Base-by-base conservation (phyloP, 2,888 invertebrate species). In the Drosophila anomalata region DNA sequence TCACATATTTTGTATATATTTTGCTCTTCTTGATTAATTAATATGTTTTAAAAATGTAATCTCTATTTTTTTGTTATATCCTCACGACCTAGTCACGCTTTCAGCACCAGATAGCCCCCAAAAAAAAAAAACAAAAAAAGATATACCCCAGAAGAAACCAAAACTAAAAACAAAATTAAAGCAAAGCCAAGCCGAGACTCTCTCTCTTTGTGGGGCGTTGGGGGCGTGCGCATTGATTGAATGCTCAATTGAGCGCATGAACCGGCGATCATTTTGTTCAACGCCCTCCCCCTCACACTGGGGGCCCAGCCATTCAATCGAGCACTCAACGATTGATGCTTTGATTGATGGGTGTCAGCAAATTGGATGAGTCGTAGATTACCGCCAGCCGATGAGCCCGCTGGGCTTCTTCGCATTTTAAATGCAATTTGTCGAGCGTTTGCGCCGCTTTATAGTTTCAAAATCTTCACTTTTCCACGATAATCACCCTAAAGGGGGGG, bases 221-320 rank as follows among this genome's bases (percentile, higher is more conserved):
- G 66, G 84, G 84, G 80, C 78, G 81, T 77, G 60, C 58, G 81
- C 69, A 80, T 80, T 78, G 78, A 80, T 76, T 84, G 81, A 81
- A 84, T 61, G 84, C 76, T 79, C 87, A 81, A 87, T 87, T 76
- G 81, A 87, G 73, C 78, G 76, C 85, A 87, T 83, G 87, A 81
- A 75, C 72, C 63, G 67, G 72, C 73, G 81, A 81, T 81, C 87
- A 80, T 77, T 77, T 78, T 73, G 63, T 68, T 51, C 71, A 41
- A 63, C 73, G 63, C 76, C 65, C 59, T 48, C 75, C 52, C 41
- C 51, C 33, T 14, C 48, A 29, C 60, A 14, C 42, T 44, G 46
- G 48, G 33, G 29, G 29, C 14, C 50, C 22, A 17, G 22, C 8
- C 31, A 52, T 9, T 46, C 36, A 44, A 42, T n/a, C 29, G 51